Evolutionary conservation across 2,113 vertebrate genomes (phyloP).

Genomic region (Elephantulus edwardii): DNA sequence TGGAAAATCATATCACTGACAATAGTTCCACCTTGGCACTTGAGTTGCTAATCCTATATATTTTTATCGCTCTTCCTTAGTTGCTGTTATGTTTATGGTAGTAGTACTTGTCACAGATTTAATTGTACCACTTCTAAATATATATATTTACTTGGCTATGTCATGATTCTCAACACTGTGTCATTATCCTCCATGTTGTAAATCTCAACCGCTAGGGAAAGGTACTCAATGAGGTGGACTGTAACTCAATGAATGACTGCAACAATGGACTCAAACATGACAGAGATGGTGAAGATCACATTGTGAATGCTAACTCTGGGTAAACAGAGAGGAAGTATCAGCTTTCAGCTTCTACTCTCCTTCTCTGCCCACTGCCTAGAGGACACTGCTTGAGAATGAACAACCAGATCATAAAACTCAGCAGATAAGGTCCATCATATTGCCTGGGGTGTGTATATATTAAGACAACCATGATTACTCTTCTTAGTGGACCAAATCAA

Average conservation of each 20-base stretch:
- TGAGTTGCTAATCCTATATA: background rate
- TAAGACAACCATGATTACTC: background rate
- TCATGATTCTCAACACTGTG: too few species aligned
- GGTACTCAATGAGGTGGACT: too few species aligned
- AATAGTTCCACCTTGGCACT: background rate
- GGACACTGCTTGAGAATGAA: background rate
- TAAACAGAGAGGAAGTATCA: background rate
- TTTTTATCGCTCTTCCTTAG: background rate
- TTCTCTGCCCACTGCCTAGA: background rate
- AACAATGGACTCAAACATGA: too few species aligned
- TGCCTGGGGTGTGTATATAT: background rate
- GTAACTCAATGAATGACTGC: too few species aligned
- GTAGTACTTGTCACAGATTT: too few species aligned
- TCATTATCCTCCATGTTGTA: too few species aligned
- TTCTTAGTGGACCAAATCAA: slow-evolving; percentile 1
- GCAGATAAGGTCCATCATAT: background rate
- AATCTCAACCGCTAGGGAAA: too few species aligned
- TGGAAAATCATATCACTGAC: background rate
- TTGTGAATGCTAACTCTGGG: too few species aligned
- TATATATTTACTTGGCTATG: too few species aligned
- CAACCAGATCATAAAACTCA: background rate
- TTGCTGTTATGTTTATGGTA: background rate
- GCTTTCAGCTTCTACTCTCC: background rate
- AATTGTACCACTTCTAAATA: too few species aligned
- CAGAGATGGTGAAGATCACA: too few species aligned